A percentile compares a stretch with the other conserved stretches of the same genome.
These are phyloP conservation scores for Drosophila oshimai DNA, from an alignment of 1,140 invertebrate genomes.

Conservation along the genomic window DNA sequence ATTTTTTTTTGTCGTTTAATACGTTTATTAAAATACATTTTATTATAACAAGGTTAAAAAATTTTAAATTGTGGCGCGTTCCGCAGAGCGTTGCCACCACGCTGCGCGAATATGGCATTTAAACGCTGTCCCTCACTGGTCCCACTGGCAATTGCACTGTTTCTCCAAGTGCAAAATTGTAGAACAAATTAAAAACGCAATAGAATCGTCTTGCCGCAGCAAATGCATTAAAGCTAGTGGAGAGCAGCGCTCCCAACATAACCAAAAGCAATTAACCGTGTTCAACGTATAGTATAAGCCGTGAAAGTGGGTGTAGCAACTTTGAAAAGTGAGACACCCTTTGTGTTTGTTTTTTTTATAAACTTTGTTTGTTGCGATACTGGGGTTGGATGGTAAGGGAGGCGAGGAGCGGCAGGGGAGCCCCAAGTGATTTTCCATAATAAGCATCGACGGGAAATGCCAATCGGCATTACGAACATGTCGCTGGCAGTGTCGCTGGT, in stretches of 20 bases:
- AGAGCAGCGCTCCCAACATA: background rate
- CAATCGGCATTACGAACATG: slow-evolving; percentile 46
- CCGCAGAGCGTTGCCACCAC: no score
- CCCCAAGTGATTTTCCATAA: slow-evolving; percentile 42
- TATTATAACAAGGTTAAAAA: no score
- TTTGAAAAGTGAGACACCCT: slow-evolving; percentile 5
- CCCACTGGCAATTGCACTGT: no score
- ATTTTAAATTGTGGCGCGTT: no score
- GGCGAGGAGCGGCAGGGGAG: slow-evolving; percentile 13
- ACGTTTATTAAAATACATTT: no score
- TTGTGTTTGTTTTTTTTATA: slow-evolving; percentile 27
- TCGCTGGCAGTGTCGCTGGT: slow-evolving; percentile 22
- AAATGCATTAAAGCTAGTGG: slow-evolving; percentile 13
- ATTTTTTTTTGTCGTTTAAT: no score
- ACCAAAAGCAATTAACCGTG: slow-evolving; percentile 26
- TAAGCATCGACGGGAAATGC: slow-evolving; percentile 37
- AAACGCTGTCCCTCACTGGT: no score
- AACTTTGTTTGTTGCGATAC: slow-evolving; percentile 25
- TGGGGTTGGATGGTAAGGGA: slow-evolving; percentile 4
- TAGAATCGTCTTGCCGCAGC: slow-evolving; percentile 29
- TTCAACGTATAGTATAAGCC: slow-evolving; percentile 4
- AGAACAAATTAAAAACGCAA: slow-evolving; percentile 46
- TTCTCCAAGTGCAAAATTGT: no score
- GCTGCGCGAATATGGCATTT: no score
- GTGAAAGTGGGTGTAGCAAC: slow-evolving; percentile 14